These are phyloP conservation scores for Chironex yamaguchii DNA, from an alignment of 30 jellyfish, hydroid and myxozoan species.

Conservation along the genomic window DNA sequence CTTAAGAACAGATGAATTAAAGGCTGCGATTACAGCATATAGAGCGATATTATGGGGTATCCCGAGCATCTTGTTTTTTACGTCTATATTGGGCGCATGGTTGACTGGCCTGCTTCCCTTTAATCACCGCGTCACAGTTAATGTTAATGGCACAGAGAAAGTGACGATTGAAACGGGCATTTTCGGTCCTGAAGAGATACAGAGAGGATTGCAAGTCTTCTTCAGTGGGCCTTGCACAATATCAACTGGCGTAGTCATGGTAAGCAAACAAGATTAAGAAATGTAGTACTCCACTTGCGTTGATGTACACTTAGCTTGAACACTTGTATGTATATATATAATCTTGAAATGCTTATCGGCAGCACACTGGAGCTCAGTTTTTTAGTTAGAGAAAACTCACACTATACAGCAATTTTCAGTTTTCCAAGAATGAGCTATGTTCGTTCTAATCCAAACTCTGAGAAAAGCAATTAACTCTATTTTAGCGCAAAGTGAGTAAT, in stretches of 20 bases:
- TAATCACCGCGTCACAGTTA: constrained; percentile 23
- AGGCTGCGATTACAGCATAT: constrained; percentile 87
- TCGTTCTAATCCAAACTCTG: too few relatives aligned
- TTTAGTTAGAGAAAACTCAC: too few relatives aligned
- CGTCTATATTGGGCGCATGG: constrained; percentile 81
- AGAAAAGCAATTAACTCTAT: too few relatives aligned
- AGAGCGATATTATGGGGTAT: constrained; percentile 86
- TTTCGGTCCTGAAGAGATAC: constrained; percentile 80
- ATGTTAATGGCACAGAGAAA: constrained; percentile 42
- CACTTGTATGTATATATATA: too few relatives aligned
- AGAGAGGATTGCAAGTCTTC: constrained; percentile 86
- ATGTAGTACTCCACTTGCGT: too few relatives aligned
- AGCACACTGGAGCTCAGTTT: too few relatives aligned
- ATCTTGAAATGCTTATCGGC: too few relatives aligned
- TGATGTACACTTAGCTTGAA: too few relatives aligned
- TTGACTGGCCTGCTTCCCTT: constrained; percentile 66
- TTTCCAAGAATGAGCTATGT: too few relatives aligned
- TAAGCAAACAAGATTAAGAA: too few relatives aligned
- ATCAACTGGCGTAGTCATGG: constrained; percentile 97
- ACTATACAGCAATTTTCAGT: too few relatives aligned
- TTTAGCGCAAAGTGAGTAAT: too few relatives aligned
- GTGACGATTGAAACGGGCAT: constrained; percentile 49
- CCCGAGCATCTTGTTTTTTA: constrained; percentile 66
- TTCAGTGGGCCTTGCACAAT: constrained; percentile 90
- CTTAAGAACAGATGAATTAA: constrained; percentile 80